Evolutionary conservation across 2,797 vertebrate genomes (phyloP).

Genomic region (Syngnathus acus): DNA sequence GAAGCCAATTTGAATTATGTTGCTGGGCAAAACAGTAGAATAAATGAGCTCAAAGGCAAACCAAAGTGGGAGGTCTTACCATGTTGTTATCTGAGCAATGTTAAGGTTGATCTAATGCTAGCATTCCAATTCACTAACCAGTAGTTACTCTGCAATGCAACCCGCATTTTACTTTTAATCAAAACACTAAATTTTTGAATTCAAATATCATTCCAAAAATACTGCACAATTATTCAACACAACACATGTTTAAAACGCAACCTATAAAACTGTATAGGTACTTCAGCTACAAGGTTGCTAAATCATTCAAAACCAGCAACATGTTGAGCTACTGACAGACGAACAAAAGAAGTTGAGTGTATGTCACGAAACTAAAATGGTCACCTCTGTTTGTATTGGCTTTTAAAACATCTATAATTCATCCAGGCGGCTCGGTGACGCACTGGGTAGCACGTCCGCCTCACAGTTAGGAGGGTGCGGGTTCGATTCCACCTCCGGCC

Average conservation of each 20-base stretch:
- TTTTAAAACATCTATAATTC: conserved; percentile 62
- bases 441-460: too few relatives aligned
- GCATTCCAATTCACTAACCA: neutral
- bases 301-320: neutral
- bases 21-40: neutral
- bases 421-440: too few relatives aligned
- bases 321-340: neutral
- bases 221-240: neutral
- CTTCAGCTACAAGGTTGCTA: neutral
- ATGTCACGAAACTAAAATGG: conserved; percentile 11
- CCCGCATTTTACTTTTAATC: neutral
- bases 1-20: neutral
- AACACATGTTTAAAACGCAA: neutral
- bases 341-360: neutral
- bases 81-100: neutral
- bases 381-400: conserved; percentile 27
- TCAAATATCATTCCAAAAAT: neutral
- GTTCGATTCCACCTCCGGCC: too few relatives aligned
- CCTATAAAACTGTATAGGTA: neutral
- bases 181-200: neutral
- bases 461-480: too few relatives aligned
- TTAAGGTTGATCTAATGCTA: neutral
- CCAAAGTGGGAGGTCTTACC: neutral
- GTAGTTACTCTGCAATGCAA: neutral
- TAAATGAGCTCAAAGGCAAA: neutral